Conservation (phyloP, 92 coral and sea anemone species). For the Meandrina meandrites region DNA sequence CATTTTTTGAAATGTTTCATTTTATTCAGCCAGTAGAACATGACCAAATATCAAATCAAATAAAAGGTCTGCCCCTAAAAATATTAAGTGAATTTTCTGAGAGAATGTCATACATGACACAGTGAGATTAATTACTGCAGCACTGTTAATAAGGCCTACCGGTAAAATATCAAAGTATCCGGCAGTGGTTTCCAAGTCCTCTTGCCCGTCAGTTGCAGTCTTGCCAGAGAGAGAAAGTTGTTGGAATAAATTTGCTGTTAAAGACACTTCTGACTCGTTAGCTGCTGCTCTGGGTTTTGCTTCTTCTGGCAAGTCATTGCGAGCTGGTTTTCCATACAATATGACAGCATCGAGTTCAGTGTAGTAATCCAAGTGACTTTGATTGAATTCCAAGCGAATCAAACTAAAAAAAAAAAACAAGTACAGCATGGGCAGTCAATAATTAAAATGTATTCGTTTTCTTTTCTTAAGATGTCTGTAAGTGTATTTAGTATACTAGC, state of each 20-base stretch:
- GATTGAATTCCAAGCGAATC: constrained; percentile 91
- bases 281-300: background rate
- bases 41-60: too few species aligned
- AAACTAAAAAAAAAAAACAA: constrained; percentile 52
- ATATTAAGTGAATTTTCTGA: too few species aligned
- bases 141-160: constrained; percentile 40
- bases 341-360: constrained; percentile 96
- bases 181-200: constrained; percentile 38
- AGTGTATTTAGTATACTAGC: too few species aligned
- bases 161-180: constrained; percentile 86
- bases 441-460: background rate
- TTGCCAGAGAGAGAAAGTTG: constrained; percentile 67
- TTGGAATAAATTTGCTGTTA: constrained; percentile 54
- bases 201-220: constrained; percentile 18
- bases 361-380: constrained; percentile 84
- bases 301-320: background rate
- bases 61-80: too few species aligned
- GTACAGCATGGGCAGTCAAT: background rate
- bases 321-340: constrained; percentile 65
- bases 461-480: too few species aligned
- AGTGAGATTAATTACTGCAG: too few species aligned
- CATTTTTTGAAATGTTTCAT: too few species aligned
- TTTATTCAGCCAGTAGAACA: too few species aligned
- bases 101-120: too few species aligned
- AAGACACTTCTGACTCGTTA: constrained; percentile 6